Conservation (phyloP, 2,888 invertebrate species). For the Cerastoderma edule region DNA sequence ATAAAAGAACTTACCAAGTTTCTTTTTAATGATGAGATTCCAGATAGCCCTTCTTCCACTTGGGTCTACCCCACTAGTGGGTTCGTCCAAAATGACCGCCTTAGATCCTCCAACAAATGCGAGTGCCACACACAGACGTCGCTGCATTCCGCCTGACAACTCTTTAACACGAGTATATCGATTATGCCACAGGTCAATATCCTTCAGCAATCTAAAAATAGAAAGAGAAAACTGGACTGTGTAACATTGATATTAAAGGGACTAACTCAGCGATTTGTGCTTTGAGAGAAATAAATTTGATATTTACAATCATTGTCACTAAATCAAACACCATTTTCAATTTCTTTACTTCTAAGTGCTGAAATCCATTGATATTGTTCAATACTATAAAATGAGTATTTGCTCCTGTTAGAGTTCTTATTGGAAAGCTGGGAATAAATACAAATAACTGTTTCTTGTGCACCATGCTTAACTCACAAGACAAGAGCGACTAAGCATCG, state of each 20-base stretch:
- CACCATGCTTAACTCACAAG: too few species aligned
- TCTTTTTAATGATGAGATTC: constrained; percentile 83
- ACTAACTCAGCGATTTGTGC: not conserved
- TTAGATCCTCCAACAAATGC: constrained; percentile 84
- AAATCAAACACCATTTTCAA: not conserved
- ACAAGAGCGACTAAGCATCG: too few species aligned
- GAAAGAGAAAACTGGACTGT: not conserved
- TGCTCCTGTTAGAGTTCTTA: too few species aligned
- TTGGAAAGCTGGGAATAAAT: too few species aligned
- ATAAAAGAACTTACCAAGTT: constrained; percentile 65
- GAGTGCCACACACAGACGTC: constrained; percentile 84
- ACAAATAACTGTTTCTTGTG: too few species aligned
- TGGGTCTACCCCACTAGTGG: constrained; percentile 84
- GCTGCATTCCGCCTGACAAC: constrained; percentile 83
- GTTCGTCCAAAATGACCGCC: constrained; percentile 84
- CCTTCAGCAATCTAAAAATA: constrained; percentile 75
- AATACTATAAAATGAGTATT: not conserved
- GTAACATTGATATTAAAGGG: not conserved
- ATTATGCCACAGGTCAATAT: constrained; percentile 79
- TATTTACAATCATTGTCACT: not conserved
- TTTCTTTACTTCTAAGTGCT: not conserved
- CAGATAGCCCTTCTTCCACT: constrained; percentile 83
- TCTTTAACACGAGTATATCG: constrained; percentile 76
- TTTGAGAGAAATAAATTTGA: not conserved
- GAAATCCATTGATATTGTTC: not conserved